Base-by-base conservation (phyloP, 2,113 vertebrate genomes). In the Otocyon megalotis region DNA sequence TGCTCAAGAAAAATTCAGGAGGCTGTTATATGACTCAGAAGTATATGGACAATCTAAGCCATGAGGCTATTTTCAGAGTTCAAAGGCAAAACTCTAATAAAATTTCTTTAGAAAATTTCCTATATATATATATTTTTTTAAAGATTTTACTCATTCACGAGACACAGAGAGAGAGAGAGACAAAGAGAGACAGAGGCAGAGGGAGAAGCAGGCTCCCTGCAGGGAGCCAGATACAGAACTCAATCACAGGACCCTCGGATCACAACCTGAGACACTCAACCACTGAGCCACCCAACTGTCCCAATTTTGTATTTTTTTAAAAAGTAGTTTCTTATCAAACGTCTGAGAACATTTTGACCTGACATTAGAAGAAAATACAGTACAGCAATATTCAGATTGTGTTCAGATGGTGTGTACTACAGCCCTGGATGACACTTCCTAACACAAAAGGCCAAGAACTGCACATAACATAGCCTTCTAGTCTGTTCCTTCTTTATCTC, bases 361-460 rank as follows among this genome's bases (percentile, higher is more conserved):
- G 26, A 71, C 12, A 30, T 14, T 2, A 37, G 43, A 88, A 82
- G 50, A 53, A 76, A 20, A 63, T 10, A n/a, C 2, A n/a, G 35
- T 3, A 48, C 0, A 63, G 69, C 22, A 43, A 20, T 30, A 37
- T 9, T 22, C 6, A 37, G 60, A 50, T 19, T 16, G 26, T 3
- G 13, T 9, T 30, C 37, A 11, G 22, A 24, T 4, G 30, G 3
- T 24, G 17, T 5, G 43, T 14, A 2, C 60, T 5, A 3, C 11
- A 1, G 0, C 48, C 63, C 50, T 11, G 30, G 56, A 0, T 0
- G 22, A 35, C 16, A 6, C 43, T 5, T 54, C 13, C 22, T 28
- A 10, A 50, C 6, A 50, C 2, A 14, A 74, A 50, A 53, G 24
- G 43, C 48, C 58, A 28, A 54, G 32, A 13, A 22, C 10, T 30